phyloP scores from a whole-genome alignment of 2,113 vertebrate species.

The Dipodomys ordii region DNA sequence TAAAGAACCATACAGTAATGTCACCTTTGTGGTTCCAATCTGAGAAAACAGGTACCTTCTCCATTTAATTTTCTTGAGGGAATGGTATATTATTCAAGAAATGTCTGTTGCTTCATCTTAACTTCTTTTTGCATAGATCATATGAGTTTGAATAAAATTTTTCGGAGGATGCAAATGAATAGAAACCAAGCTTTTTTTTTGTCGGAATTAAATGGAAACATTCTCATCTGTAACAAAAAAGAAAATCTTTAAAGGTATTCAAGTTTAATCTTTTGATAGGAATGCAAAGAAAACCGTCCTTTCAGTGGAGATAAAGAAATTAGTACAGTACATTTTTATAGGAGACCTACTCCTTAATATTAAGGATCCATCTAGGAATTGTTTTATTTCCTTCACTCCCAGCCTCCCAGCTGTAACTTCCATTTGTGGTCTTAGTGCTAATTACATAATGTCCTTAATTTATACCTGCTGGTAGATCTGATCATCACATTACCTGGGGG shows the following conservation, averaged over 20 bases:
- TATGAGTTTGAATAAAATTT: slow-evolving; percentile 4
- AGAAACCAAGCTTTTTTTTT: background rate
- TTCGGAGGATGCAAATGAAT: background rate
- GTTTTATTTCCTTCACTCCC: slow-evolving; percentile 82
- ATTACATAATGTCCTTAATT: slow-evolving; percentile 91
- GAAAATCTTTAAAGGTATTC: background rate
- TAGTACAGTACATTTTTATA: background rate
- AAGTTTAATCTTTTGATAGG: slow-evolving; percentile 1
- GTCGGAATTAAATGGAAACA: background rate
- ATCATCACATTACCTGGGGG: slow-evolving; percentile 89
- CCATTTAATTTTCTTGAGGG: background rate
- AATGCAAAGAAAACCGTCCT: slow-evolving; percentile 14
- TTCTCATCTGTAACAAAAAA: slow-evolving; percentile 1
- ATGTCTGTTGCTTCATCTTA: slow-evolving; percentile 5
- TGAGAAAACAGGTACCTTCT: background rate
- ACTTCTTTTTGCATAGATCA: background rate
- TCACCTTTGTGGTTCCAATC: background rate
- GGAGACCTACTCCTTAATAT: slow-evolving; percentile 61
- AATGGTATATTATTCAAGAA: background rate
- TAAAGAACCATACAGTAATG: background rate
- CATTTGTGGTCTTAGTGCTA: slow-evolving; percentile 88
- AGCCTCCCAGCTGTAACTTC: slow-evolving; percentile 87
- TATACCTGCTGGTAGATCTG: slow-evolving; percentile 89
- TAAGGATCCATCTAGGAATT: slow-evolving; percentile 81
- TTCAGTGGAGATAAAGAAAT: slow-evolving; percentile 31